phyloP scores from a whole-genome alignment of 2,113 vertebrate genomes.

The Poecile atricapillus region DNA sequence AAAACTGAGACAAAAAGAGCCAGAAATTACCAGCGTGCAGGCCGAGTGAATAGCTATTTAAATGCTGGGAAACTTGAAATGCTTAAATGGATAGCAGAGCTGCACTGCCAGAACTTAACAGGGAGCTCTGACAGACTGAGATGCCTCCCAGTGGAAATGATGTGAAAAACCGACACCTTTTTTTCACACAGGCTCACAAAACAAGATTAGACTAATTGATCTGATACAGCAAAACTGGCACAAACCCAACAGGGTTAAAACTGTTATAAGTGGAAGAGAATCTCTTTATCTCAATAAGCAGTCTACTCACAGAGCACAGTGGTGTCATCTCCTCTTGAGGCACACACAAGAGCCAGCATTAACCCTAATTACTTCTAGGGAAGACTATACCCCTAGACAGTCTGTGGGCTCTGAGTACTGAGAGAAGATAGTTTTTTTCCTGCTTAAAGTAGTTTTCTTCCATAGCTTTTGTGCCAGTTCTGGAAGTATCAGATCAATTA shows the following conservation, averaged over 20 bases:
- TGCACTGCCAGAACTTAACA: not conserved
- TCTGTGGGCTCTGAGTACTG: not conserved
- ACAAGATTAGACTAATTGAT: conserved; percentile 42
- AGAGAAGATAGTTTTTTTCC: not conserved
- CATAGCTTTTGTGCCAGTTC: not conserved
- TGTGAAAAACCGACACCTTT: conserved; percentile 5
- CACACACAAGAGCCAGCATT: not conserved
- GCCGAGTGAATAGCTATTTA: not conserved
- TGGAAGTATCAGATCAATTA: not conserved
- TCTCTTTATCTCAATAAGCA: conserved; percentile 32
- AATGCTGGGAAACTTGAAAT: not conserved
- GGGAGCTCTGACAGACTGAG: not conserved
- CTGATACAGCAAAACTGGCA: conserved; percentile 39
- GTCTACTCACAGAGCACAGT: not conserved
- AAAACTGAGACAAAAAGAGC: not conserved
- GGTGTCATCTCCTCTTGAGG: conserved; percentile 29
- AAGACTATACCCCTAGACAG: not conserved
- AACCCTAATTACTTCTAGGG: not conserved
- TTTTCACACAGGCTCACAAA: conserved; percentile 5
- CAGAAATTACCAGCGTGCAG: not conserved
- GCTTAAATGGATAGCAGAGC: not conserved
- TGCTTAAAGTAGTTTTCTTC: not conserved
- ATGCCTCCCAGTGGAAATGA: not conserved
- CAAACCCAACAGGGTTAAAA: not conserved
- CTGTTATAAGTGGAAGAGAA: conserved; percentile 3